Percentiles rank a stretch among this genome's conserved stretches.
Conservation (phyloP, 2,797 vertebrate genomes). For the Xenentodon cancila region DNA sequence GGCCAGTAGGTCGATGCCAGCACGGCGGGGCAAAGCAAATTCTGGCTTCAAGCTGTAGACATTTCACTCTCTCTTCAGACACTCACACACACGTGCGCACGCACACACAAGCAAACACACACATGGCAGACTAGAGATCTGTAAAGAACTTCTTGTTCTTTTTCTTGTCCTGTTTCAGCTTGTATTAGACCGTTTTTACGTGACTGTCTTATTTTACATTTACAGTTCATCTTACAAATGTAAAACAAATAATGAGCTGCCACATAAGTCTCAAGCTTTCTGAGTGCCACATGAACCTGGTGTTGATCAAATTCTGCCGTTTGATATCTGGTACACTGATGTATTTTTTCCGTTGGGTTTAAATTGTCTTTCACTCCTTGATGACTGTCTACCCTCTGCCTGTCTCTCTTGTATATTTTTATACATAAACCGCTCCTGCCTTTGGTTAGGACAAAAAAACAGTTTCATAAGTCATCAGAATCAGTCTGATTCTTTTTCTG, state of each 20-base stretch:
- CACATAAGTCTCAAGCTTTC: background rate
- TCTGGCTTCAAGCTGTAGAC: slow-evolving; percentile 5
- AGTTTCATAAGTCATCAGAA: too few species aligned
- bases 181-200: background rate
- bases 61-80: slow-evolving; percentile 11
- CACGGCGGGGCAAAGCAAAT: slow-evolving; percentile 30
- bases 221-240: background rate
- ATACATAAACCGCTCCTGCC: slow-evolving; percentile 1
- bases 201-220: background rate
- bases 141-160: background rate
- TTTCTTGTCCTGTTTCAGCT: background rate
- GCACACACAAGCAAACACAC: background rate
- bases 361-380: background rate
- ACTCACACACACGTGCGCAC: background rate
- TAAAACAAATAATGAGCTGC: background rate
- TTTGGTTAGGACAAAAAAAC: background rate
- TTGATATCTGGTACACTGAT: too few species aligned
- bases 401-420: background rate
- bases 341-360: background rate
- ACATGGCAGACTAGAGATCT: too few species aligned
- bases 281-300: background rate
- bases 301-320: background rate
- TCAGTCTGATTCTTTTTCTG: too few species aligned
- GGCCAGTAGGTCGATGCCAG: slow-evolving; percentile 25
- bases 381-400: too few species aligned